Evolutionary conservation across 2,888 invertebrate species (phyloP).

Genomic region (Cheilosia variabilis): DNA sequence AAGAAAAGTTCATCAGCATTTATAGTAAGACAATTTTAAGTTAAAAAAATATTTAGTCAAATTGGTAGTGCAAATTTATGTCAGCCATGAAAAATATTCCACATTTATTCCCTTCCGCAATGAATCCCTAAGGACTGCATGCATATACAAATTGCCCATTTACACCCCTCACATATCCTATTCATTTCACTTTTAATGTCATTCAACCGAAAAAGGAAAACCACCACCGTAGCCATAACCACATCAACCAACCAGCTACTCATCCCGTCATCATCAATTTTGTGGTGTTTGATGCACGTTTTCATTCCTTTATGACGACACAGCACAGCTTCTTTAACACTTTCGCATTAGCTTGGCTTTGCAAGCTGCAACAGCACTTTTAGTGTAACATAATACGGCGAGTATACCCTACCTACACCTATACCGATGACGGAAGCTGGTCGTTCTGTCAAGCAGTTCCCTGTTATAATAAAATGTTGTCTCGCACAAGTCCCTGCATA

Average conservation of each 20-base stretch:
- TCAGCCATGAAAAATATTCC: background rate
- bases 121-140: background rate
- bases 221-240: background rate
- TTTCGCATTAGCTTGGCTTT: slow-evolving; percentile 46
- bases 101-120: background rate
- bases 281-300: slow-evolving; percentile 33
- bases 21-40: background rate
- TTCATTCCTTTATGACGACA: slow-evolving; percentile 1
- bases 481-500: slow-evolving; percentile 49
- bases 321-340: slow-evolving; percentile 1
- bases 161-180: slow-evolving; percentile 11
- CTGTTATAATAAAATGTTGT: slow-evolving; percentile 17
- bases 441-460: slow-evolving; percentile 41
- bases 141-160: background rate
- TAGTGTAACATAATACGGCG: slow-evolving; percentile 5
- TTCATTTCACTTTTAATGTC: slow-evolving; percentile 31
- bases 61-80: too few relatives aligned
- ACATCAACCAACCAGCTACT: slow-evolving; percentile 14
- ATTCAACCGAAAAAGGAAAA: slow-evolving; percentile 39
- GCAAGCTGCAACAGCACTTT: slow-evolving; percentile 52
- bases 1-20: background rate
- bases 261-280: slow-evolving; percentile 43
- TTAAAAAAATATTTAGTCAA: too few relatives aligned
- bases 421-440: slow-evolving; percentile 22
- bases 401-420: background rate